Base-by-base conservation (phyloP, 2,888 invertebrate species). In the Oligia fasciuncula region DNA sequence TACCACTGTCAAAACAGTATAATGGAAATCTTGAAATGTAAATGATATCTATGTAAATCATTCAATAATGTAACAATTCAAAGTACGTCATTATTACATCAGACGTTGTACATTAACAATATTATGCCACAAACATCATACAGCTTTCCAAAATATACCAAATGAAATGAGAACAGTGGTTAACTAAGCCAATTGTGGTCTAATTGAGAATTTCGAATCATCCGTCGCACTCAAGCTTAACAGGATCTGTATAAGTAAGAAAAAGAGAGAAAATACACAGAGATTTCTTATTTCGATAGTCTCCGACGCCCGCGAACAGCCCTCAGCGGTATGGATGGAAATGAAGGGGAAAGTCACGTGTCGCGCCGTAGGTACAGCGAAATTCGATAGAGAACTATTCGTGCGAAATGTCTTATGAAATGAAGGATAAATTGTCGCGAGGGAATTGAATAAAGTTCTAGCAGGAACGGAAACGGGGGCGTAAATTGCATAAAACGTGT, bases 171-270 rank as follows among this genome's bases (percentile, higher is more conserved):
- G 93, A 92, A 93, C 94, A 92, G 91, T 89, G 93, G 93, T 94
- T 95, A 96, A 96, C 95, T 94, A 96, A 95, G 94, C 94, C 95
- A 94, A 95, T 95, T 89, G 93, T 91, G 91, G 91, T 93, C 90
- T 93, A 93, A 92, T 93, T 93, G 90, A 90, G 84, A 89, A 89
- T 91, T 90, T 90, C 76, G 75, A 82, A 88, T 89, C 88, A 80
- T 83, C 85, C 77, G 78, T 92, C 91, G 79, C 88, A 79, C 85
- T 93, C 89, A 77, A 77, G 29, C 73, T 84, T 65, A 73, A 57
- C 71, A 49, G 71, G 81, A 83, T 87, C 71, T 76, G 81, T 78
- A 77, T 77, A 86, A 74, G 88, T 70, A 76, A 81, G 88, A 91
- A 81, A 82, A 90, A 76, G 91, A 92, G 75, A 77, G 82, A 81